A percentile compares a stretch with the other conserved stretches of the same genome.
Conservation (phyloP, 2,113 vertebrate genomes). For the Oreochromis niloticus region DNA sequence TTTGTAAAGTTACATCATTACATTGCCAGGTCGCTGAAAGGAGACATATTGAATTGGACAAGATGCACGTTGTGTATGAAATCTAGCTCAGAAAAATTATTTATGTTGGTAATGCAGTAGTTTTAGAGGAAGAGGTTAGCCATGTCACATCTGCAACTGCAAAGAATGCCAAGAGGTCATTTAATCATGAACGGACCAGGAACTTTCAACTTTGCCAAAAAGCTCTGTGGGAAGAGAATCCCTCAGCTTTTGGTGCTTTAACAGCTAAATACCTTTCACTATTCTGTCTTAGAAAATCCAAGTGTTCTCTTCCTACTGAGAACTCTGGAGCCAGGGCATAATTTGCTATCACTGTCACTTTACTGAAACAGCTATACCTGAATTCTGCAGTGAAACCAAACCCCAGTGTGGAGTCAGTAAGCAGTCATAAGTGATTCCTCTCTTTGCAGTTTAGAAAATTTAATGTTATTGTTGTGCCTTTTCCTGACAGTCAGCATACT, state of each 20-base stretch:
- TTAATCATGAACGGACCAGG: background rate
- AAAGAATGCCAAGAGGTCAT: background rate
- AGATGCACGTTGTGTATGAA: background rate
- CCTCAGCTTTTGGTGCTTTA: background rate
- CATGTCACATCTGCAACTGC: background rate
- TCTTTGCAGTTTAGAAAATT: background rate
- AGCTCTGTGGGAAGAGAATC: background rate
- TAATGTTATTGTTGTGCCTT: background rate
- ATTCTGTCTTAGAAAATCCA: background rate
- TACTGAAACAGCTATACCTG: background rate
- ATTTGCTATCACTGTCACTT: background rate
- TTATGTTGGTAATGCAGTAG: background rate
- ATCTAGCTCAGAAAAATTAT: background rate
- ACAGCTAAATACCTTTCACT: background rate
- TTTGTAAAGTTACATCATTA: background rate
- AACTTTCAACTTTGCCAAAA: background rate
- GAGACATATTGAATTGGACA: background rate
- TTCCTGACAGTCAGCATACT: background rate
- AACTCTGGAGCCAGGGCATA: background rate
- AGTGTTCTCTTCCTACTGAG: background rate
- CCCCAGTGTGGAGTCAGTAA: background rate
- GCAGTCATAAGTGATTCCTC: background rate
- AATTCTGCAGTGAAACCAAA: background rate
- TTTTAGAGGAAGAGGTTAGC: background rate
- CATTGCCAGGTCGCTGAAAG: background rate